Conservation (phyloP, 2,888 invertebrate genomes). For the Apodemia zela region DNA sequence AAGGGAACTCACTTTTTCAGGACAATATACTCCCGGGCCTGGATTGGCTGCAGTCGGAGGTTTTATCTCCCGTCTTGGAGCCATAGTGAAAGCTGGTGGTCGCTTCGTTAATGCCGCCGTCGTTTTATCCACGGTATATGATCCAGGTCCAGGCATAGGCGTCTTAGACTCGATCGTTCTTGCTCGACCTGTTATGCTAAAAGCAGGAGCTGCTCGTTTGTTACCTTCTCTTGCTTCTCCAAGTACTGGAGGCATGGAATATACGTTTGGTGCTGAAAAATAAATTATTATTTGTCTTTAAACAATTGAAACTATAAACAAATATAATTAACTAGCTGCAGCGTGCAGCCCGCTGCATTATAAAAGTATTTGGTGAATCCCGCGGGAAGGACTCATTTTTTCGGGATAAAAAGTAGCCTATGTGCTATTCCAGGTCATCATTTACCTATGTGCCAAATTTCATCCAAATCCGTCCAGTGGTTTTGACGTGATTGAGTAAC, state of each 20-base stretch:
- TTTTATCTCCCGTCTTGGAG: constrained; percentile 73
- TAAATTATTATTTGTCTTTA: background rate
- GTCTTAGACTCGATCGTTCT: constrained; percentile 73
- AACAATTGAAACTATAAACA: too few species aligned
- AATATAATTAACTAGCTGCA: too few species aligned
- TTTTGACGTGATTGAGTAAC: too few species aligned
- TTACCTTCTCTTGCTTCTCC: constrained; percentile 77
- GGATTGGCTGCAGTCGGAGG: constrained; percentile 63
- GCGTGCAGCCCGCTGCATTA: too few species aligned
- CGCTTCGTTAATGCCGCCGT: constrained; percentile 59
- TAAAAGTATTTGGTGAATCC: too few species aligned
- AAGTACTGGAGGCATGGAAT: constrained; percentile 91
- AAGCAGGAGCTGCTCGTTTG: constrained; percentile 89
- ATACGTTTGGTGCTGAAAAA: constrained; percentile 90
- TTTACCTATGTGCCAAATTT: too few species aligned
- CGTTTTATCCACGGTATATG: constrained; percentile 82
- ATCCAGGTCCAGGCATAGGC: constrained; percentile 90
- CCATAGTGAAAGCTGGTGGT: constrained; percentile 93
- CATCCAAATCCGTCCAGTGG: too few species aligned
- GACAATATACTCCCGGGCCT: constrained; percentile 83
- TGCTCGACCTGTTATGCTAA: constrained; percentile 91
- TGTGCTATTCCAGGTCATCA: too few species aligned
- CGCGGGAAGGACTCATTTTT: too few species aligned
- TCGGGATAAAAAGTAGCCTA: too few species aligned
- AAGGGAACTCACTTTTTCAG: constrained; percentile 76